Evolutionary conservation across 2,113 vertebrate genomes (phyloP), one percentile per base, ranked within the genome.

Genomic region (Narcine bancroftii): DNA sequence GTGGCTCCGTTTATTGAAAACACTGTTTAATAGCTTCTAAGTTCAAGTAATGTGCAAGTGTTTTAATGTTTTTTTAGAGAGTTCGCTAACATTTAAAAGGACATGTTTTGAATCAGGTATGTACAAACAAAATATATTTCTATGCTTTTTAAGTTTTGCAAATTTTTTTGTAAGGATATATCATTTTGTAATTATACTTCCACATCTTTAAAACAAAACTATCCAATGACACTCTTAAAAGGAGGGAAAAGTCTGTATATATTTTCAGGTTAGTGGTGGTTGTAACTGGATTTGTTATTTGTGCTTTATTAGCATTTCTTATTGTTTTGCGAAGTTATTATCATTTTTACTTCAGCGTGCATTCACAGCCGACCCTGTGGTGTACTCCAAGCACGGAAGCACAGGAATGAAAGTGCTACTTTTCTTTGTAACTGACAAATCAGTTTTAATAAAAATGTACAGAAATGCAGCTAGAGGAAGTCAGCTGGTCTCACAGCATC

Each of bases 61-160:
- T 66, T 45, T 91, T 45, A 21, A 29, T 69, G 65, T 42, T n/a
- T 89, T n/a, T 39, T 60, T 24, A 42, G 24, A 65, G 36, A 13
- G 56, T 42, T 42, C 36, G 26, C 56, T 6, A 56, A 33, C 81
- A 87, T 87, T 87, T 19, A 19, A 36, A 56, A 83, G 33, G 26
- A 91, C 26, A 33, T 69, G 36, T 91, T 91, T 91, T 91, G 63
- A 42, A 91, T 91, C 65, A 26, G 39, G 39, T 91, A 19, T 69
- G 33, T 77, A 42, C 45, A 91, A 91, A 91, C 39, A 71, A 50
- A 26, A 42, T 91, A 69, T 69, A 65, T 91, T 69, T 91, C 63
- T 69, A 91, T 47, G 65, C 63, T 91, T 91, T 21, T 45, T 47
- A 91, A 15, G 36, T 91, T 69, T 69, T 69, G 63, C 11, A 47